Base-by-base conservation (phyloP, 2,113 vertebrate genomes). In the Siniperca knerii region DNA sequence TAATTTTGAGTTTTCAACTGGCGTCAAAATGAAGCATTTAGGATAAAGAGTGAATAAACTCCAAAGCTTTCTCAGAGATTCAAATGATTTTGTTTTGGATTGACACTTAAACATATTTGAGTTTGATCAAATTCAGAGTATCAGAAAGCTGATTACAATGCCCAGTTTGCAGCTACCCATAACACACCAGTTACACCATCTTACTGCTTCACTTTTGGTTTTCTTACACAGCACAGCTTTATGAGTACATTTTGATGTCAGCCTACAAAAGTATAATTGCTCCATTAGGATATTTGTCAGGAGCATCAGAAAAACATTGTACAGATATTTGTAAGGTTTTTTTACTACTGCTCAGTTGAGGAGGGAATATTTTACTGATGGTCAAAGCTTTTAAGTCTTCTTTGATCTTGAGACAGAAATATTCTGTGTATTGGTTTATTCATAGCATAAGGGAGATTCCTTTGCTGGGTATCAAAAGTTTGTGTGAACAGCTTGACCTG, bases 381-480 rank as follows among this genome's bases (percentile, higher is more conserved):
- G 61, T 73, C 84, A 77, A 50, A 86, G 42, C 42, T 54, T 55
- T 60, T 66, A 60, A 77, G 29, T 77, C 8, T 23, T 57, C 57
- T 82, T 74, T 82, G 68, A 82, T 78, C 55, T 13, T 21, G 16
- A 20, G 46, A 44, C 13, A 33, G 18, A 74, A 33, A 55, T 54
- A 67, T 66, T 67, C 68, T 20, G 33, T 46, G 5, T 69, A 13
- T 50, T 79, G 62, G 16, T 68, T 78, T 73, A 86, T 78, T 82
- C 35, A 82, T 44, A 23, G 62, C 74, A 61, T 71, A 16, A 15
- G 18, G 33, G 78, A 64, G 72, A 52, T 60, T 71, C 35, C 33
- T 74, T 20, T 75, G 46, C 20, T 8, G 65, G 21, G 16, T 29
- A 44, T 75, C 18, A 71, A 37, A 68, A 8, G 61, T 69, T 50